Conservation (phyloP, 1,140 invertebrate species). For the Sycophaga agraensis region DNA sequence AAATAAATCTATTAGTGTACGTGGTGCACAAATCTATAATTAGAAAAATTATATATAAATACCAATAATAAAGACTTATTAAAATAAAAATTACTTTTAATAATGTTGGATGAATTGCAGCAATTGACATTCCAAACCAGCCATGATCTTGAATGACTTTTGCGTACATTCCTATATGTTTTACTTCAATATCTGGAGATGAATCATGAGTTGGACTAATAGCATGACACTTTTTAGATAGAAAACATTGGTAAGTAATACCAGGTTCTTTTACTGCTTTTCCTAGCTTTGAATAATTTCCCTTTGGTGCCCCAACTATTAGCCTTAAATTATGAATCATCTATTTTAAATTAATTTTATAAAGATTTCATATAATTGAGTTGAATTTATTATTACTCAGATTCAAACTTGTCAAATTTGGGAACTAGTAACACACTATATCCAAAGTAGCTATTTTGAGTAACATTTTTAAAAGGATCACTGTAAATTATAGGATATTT, state of each 20-base stretch:
- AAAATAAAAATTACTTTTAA: conserved; percentile 1
- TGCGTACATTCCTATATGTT: conserved; percentile 4
- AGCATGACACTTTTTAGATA: not conserved
- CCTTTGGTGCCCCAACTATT: conserved; percentile 41
- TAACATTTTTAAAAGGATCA: not conserved
- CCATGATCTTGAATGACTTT: conserved; percentile 21
- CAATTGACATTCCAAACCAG: conserved; percentile 38
- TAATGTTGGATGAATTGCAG: conserved; percentile 30
- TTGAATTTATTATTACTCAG: not conserved
- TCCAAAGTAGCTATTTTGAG: conserved; percentile 38
- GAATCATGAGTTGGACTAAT: conserved; percentile 4
- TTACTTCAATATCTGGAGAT: not conserved
- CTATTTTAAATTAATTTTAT: not conserved
- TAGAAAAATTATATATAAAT: not conserved
- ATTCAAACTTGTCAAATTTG: not conserved
- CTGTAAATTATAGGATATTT: conserved; percentile 31
- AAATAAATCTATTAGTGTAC: conserved; percentile 33
- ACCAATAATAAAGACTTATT: not conserved
- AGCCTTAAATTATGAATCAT: conserved; percentile 32
- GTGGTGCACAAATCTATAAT: conserved; percentile 41
- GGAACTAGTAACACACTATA: conserved; percentile 34
- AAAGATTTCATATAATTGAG: not conserved
- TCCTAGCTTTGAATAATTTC: conserved; percentile 31
- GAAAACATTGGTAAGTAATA: conserved; percentile 35
- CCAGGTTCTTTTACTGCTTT: conserved; percentile 37